Evolutionary conservation across 2,113 vertebrate genomes (phyloP).

Genomic region (Microcebus jonahi): DNA sequence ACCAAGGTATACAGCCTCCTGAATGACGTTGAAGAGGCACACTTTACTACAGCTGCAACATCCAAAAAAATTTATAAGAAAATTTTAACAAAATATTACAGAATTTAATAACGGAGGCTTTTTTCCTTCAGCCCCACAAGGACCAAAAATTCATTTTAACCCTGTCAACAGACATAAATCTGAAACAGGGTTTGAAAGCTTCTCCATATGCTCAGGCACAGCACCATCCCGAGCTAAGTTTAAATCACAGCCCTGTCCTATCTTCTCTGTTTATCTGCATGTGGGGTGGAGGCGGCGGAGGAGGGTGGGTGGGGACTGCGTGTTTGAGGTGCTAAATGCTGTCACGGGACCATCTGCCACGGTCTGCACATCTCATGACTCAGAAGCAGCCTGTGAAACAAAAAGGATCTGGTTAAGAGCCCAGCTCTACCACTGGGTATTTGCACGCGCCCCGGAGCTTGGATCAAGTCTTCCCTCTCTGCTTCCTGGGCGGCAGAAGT

Average conservation of each 20-base stretch:
- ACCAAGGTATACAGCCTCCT: neutral
- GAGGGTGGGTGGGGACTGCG: neutral
- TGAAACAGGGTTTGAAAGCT: neutral
- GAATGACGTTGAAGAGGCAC: neutral
- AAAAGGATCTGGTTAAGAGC: neutral
- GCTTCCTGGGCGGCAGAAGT: neutral
- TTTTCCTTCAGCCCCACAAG: neutral
- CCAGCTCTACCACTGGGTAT: neutral
- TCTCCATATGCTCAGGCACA: neutral
- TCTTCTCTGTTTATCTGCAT: neutral
- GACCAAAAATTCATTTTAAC: slow-evolving; percentile 5
- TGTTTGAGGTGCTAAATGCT: neutral
- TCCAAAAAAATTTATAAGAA: neutral
- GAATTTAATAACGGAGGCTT: neutral
- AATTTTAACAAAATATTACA: neutral
- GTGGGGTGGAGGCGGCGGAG: neutral
- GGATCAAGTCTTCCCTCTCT: neutral
- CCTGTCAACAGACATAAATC: neutral
- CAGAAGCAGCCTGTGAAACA: neutral
- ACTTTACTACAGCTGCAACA: neutral
- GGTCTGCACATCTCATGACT: neutral
- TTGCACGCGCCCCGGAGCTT: accelerated
- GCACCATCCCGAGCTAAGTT: neutral
- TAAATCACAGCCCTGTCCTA: neutral
- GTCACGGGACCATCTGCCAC: neutral